Evolutionary conservation across 35 echinoderm and acorn worm genomes (phyloP).

Genomic region (Ptychodera flava): DNA sequence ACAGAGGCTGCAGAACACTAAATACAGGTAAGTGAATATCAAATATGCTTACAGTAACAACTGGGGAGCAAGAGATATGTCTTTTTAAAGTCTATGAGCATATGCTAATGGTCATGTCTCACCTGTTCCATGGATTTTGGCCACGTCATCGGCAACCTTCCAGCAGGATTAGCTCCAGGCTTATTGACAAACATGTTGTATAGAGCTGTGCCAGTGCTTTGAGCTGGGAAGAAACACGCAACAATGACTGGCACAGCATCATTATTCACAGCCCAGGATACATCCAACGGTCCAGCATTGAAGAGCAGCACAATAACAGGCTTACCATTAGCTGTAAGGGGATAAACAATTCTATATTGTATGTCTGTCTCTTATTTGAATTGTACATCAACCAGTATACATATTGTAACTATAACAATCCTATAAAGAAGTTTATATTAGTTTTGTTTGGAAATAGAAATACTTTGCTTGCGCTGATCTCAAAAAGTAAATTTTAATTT

Average conservation of each 20-base stretch:
- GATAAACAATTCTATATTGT: neutral
- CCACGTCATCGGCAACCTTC: constrained; percentile 81
- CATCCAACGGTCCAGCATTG: constrained; percentile 91
- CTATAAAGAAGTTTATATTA: too few relatives aligned
- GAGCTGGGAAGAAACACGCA: constrained; percentile 88
- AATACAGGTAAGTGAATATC: too few relatives aligned
- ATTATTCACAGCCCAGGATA: constrained; percentile 56
- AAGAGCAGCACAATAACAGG: constrained; percentile 78
- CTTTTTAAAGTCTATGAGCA: too few relatives aligned
- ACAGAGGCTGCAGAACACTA: too few relatives aligned
- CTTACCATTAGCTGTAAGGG: constrained; percentile 48
- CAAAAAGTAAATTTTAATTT: too few relatives aligned
- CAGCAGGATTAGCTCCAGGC: constrained; percentile 56
- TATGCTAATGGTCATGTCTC: neutral
- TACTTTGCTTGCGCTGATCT: too few relatives aligned
- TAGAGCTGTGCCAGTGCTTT: constrained; percentile 77
- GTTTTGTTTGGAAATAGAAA: too few relatives aligned
- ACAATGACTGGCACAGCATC: constrained; percentile 58
- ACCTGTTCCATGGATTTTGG: constrained; percentile 75
- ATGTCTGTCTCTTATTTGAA: too few relatives aligned
- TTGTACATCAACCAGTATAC: too few relatives aligned
- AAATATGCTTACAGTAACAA: too few relatives aligned
- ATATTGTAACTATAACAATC: too few relatives aligned
- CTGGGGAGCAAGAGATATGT: too few relatives aligned
- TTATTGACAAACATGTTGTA: constrained; percentile 49